Evolutionary conservation across 2,888 invertebrate genomes (phyloP).

Genomic region (Seira ritae): DNA sequence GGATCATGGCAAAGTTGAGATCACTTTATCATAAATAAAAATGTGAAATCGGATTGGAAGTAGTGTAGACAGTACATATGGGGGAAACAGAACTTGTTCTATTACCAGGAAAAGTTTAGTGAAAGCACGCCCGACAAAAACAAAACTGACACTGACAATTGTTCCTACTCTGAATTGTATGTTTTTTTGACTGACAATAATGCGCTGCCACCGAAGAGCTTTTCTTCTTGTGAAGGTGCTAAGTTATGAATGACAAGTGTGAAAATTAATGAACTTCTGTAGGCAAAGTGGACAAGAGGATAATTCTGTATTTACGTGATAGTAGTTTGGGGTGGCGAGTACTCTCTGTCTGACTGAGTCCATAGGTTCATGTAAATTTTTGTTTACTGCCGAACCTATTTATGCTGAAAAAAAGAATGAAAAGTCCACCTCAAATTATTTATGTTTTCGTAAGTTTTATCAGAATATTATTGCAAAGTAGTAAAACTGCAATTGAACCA

Average conservation of each 20-base stretch:
- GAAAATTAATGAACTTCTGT: neutral
- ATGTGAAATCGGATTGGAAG: neutral
- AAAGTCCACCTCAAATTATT: no score
- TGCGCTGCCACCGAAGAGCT: no score
- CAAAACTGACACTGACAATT: no score
- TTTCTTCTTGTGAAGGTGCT: neutral
- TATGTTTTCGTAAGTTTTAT: neutral
- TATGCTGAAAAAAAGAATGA: neutral
- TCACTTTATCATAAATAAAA: neutral
- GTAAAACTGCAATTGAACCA: neutral
- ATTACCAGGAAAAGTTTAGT: no score
- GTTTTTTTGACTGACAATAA: no score
- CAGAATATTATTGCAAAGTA: neutral
- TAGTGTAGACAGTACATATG: no score
- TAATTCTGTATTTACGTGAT: no score
- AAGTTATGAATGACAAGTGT: slow-evolving; percentile 2
- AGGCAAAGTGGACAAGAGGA: neutral
- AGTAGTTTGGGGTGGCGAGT: no score
- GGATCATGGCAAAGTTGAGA: neutral
- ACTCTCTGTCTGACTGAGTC: neutral
- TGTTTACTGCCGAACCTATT: neutral
- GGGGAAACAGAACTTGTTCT: no score
- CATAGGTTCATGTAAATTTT: neutral
- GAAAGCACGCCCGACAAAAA: no score
- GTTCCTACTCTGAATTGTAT: no score